phyloP scores from a whole-genome alignment of 2,113 vertebrate species.

The Crotalus tigris region DNA sequence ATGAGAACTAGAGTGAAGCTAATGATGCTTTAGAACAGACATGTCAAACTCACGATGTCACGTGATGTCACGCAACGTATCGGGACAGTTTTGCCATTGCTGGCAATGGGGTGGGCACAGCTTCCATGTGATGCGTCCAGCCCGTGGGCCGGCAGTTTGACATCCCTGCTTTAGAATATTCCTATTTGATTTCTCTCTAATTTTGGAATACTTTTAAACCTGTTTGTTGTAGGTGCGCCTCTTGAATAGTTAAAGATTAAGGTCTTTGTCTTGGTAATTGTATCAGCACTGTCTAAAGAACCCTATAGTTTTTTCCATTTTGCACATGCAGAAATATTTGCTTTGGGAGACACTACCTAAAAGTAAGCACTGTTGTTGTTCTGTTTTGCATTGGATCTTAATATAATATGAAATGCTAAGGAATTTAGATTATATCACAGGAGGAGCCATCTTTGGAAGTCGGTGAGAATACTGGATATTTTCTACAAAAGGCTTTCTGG shows the following conservation, averaged over 20 bases:
- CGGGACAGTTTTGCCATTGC: no score
- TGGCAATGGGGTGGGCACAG: background rate
- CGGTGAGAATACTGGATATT: background rate
- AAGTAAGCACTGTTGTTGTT: background rate
- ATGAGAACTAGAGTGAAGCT: constrained; percentile 13
- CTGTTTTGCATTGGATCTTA: background rate
- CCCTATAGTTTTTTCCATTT: background rate
- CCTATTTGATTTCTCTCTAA: constrained; percentile 37
- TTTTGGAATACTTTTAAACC: constrained; percentile 31
- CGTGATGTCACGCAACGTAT: no score
- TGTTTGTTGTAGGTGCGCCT: background rate
- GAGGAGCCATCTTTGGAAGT: background rate
- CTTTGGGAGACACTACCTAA: background rate
- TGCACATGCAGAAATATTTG: background rate
- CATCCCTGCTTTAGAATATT: constrained; percentile 20
- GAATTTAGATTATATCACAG: constrained; percentile 29
- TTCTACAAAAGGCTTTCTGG: background rate
- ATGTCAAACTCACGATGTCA: no score
- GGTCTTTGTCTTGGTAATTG: constrained; percentile 41
- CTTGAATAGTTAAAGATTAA: constrained; percentile 52
- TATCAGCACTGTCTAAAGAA: background rate
- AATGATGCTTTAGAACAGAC: constrained; percentile 8
- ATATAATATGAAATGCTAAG: background rate
- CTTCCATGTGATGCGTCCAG: no score
- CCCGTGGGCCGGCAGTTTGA: no score